Base-by-base conservation (phyloP, 2,888 invertebrate genomes). In the Oegoconia quadripuncta region DNA sequence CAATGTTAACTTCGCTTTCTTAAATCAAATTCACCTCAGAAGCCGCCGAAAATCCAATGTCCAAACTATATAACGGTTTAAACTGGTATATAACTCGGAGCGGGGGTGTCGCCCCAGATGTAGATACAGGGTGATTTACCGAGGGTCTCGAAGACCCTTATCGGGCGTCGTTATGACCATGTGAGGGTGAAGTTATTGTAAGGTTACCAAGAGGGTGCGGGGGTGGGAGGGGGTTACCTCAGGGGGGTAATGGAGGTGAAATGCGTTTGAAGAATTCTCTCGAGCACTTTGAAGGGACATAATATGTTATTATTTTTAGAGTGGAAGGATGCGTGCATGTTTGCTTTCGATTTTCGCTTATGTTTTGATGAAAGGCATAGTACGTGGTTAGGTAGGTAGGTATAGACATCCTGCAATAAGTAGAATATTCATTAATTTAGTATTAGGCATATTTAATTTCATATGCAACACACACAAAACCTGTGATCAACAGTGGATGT, bases 141-240 rank as follows among this genome's bases (percentile, higher is more conserved):
- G 80, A 75, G 83, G 81, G 81, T 75, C 83, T 76, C 63, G 55
- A 71, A 72, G 82, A 79, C 84, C 87, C 87, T 87, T 87, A 86
- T 86, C 86, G 74, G 67, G 74, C 64, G 78, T 79, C 83, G 86
- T 86, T 86, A 86, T 87, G 87, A 87, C 87, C 87, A 87, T 87
- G 86, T 87, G 86, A 87, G 86, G 83, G 83, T 71, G 80, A 70
- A 74, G 78, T 74, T 78, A 79, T 77, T 75, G 77, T 77, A 67
- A 69, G 62, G 64, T 57, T 59, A 59, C 55, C 46, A 59, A 64
- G 67, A 55, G 55, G 65, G 60, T 58, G 55, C 45, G 53, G 55
- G 64, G 58, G 56, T 58, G 48, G 42, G 37, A 14, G 39, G 7
- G 39, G 34, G 27, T 42, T 45, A 44, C 52, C 55, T 53, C 50